Base-by-base conservation (phyloP, 2,797 vertebrate genomes). In the Coreius guichenoti region DNA sequence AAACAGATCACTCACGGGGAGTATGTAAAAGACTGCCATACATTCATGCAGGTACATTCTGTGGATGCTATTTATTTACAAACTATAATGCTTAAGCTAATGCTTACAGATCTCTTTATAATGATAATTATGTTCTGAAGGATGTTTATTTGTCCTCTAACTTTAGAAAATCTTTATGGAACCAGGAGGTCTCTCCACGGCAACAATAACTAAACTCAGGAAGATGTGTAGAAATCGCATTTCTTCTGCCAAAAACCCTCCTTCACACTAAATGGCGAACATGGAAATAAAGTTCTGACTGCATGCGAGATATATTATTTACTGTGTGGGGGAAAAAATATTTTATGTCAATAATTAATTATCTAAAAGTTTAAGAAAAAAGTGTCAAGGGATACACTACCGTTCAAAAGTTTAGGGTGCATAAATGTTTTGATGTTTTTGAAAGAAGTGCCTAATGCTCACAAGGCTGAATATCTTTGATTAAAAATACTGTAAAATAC, bases 41-140 rank as follows among this genome's bases (percentile, higher is more conserved):
- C 91, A 19, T 99, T 99, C 84, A 98, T 98, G 97, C 96, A 98
- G 97, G 98, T 98, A 91, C 86, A 89, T 56, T 75, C n/a, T 58
- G 19, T 84, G 33, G 23, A 54, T 45, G 3, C 29, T 47, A 8
- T 47, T 79, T 16, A 11, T 45, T 69, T 2, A 84, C 13, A n/a
- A 39, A 39, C 31, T 51, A n/a, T n/a, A n/a, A n/a, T n/a, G n/a
- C n/a, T n/a, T n/a, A 51, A 47, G 5, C 2, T 33, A 54, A 83
- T 39, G 31, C 33, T 43, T 51, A 11, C 11, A 36, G 0, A 75
- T 6, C 19, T 56, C 13, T 21, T 56, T 54, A n/a, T 67, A 2
- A 17, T 81, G 1, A 76, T 56, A 21, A 54, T 13, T 77, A 61
- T 84, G 49, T 61, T 58, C 36, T 81, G 12, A 78, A 31, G 7